Base-by-base conservation (phyloP, 2,113 vertebrate genomes). In the Hirundichthys speculiger region DNA sequence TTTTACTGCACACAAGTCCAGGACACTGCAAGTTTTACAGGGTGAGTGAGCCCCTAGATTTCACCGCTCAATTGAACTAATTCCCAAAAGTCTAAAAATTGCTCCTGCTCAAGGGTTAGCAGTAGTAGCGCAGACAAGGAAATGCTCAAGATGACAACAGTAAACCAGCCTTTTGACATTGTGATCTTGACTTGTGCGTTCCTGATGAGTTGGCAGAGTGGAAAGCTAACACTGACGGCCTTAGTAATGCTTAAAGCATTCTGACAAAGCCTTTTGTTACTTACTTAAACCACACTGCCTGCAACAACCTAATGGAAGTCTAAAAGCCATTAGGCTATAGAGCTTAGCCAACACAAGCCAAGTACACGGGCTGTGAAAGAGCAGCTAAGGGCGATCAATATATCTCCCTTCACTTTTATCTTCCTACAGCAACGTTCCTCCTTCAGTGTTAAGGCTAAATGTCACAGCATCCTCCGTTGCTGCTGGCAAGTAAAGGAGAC, bases 231-330 rank as follows among this genome's bases (percentile, higher is more conserved):
- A 77, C 66, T 34, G 49, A 50, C 67, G 16, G 63, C 70, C 75
- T 81, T 83, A 74, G 82, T 82, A 90, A 87, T 71, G 86, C 73
- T 88, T 88, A 85, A 90, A 89, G 82, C 74, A 60, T 88, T 89
- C 77, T 71, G 64, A 85, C 83, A 77, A 67, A 76, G 84, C 63
- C 71, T 89, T 83, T 86, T 89, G 85, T 89, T 90, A 86, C 88
- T 86, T 84, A 88, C 89, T 91, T 90, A 89, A 91, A 90, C 87
- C 86, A 80, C 27, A 42, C 77, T 55, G 66, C 64, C 66, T 80
- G 57, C 77, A 66, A 46, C 72, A 0, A 82, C 67, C 82, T 90
- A 90, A 91, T 89, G 87, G 90, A 89, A 48, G 78, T 82, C 86
- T 86, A 86, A 90, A 86, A 90, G 83, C 89, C 84, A 90, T 91